Percentiles rank a stretch among this genome's conserved stretches.
These are phyloP conservation scores for Etia nguti DNA, from an alignment of 2,113 vertebrate species.

Conservation along the genomic window DNA sequence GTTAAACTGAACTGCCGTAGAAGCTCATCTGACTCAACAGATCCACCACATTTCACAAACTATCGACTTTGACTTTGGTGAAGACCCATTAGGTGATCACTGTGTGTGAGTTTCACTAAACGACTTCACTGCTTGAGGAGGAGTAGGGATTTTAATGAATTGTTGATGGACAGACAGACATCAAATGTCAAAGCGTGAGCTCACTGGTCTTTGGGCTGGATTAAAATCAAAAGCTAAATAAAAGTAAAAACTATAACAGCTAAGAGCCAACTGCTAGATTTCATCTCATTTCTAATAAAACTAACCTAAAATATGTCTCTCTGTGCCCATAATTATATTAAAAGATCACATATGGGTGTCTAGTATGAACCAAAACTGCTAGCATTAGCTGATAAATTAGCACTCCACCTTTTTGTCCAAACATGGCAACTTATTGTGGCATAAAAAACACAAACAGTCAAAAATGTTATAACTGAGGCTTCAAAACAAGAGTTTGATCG, in stretches of 20 bases:
- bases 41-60: neutral
- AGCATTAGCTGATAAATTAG: neutral
- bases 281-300: neutral
- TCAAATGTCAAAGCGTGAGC: neutral
- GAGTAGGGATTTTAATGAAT: neutral
- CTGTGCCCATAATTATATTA: neutral
- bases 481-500: neutral
- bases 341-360: neutral
- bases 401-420: neutral
- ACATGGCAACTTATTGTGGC: neutral
- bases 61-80: rapidly evolving
- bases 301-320: neutral
- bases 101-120: neutral
- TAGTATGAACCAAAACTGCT: neutral
- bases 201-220: neutral
- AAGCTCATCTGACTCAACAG: neutral
- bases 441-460: neutral
- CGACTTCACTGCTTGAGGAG: neutral
- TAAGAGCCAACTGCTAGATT: rapidly evolving
- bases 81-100: neutral
- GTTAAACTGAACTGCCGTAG: neutral
- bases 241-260: neutral
- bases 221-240: neutral
- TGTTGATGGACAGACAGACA: neutral
- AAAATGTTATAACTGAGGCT: neutral